phyloP scores from a whole-genome alignment of 2,113 vertebrate species.

The Chlamydotis undulata region DNA sequence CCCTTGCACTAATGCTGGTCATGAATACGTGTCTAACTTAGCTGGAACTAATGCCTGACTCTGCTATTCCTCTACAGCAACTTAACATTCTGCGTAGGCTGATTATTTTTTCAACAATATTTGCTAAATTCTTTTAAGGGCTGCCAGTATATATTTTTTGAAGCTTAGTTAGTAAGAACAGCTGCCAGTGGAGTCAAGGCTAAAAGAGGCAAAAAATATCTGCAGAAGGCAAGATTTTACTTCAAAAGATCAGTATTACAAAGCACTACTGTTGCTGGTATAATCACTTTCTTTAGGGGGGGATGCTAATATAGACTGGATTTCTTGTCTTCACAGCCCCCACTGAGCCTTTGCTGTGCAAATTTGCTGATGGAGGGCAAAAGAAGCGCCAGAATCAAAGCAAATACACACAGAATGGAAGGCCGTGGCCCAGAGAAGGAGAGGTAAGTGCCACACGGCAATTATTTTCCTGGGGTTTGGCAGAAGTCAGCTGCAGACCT shows the following conservation, averaged over 20 bases:
- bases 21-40: slow-evolving; percentile 38
- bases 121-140: slow-evolving; percentile 81
- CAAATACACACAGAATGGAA: slow-evolving; percentile 96
- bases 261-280: slow-evolving; percentile 70
- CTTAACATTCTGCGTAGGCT: slow-evolving; percentile 78
- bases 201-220: slow-evolving; percentile 76
- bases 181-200: slow-evolving; percentile 71
- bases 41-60: slow-evolving; percentile 47
- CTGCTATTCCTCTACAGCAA: slow-evolving; percentile 75
- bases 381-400: slow-evolving; percentile 98
- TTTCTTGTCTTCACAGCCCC: slow-evolving; percentile 86
- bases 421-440: slow-evolving; percentile 95
- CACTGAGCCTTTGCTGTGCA: slow-evolving; percentile 96
- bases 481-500: neutral
- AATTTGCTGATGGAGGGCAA: slow-evolving; percentile 97
- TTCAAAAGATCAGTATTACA: slow-evolving; percentile 77
- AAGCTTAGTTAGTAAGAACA: slow-evolving; percentile 70
- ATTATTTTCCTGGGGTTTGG: slow-evolving; percentile 18
- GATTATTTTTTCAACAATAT: slow-evolving; percentile 86
- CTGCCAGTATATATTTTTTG: slow-evolving; percentile 80
- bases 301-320: slow-evolving; percentile 72
- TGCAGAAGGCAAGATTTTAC: slow-evolving; percentile 71
- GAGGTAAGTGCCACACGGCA: slow-evolving; percentile 83
- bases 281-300: slow-evolving; percentile 61
- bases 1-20: slow-evolving; percentile 23